Conservation (phyloP, 2,888 invertebrate species). For the Elegia similella region DNA sequence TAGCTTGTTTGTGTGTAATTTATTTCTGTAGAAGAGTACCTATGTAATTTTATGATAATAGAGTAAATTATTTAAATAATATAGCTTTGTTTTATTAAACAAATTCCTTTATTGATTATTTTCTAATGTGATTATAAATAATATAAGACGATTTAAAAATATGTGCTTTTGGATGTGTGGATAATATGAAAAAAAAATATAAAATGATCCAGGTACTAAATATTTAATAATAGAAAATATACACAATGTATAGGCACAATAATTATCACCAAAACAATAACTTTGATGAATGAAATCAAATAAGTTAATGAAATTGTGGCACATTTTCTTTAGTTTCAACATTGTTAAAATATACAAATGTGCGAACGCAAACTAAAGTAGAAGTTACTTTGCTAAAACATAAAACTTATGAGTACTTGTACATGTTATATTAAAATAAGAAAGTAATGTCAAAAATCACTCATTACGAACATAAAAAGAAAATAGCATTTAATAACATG, state of each 20-base stretch:
- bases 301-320: not conserved
- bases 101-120: not conserved
- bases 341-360: not conserved
- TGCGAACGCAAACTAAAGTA: not conserved
- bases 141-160: not conserved
- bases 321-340: not conserved
- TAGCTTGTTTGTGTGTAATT: not conserved
- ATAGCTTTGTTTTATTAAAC: not conserved
- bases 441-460: too few species aligned
- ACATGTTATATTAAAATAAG: conserved; percentile 21
- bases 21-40: not conserved
- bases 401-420: not conserved
- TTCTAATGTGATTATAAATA: not conserved
- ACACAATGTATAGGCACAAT: conserved; percentile 6
- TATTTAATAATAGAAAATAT: conserved; percentile 11
- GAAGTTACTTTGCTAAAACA: too few species aligned
- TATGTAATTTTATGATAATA: not conserved
- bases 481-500: too few species aligned
- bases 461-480: too few species aligned
- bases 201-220: conserved; percentile 20
- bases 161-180: not conserved
- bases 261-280: not conserved
- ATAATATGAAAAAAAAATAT: conserved; percentile 7
- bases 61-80: not conserved
- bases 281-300: not conserved